Evolutionary conservation across 2,113 vertebrate species (phyloP).

Genomic region (Otolemur garnettii): DNA sequence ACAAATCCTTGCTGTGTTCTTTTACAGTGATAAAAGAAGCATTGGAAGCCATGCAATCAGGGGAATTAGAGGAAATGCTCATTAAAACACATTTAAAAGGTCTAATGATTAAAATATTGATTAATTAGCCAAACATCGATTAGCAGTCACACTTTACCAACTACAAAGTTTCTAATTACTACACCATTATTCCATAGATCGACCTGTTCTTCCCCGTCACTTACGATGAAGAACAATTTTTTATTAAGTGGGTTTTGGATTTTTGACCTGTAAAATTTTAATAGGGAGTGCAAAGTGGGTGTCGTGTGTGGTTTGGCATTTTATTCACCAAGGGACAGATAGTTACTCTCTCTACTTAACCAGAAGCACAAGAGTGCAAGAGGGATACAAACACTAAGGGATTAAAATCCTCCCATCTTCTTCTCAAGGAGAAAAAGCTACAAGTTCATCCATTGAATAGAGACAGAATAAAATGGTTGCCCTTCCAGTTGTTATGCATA

Average conservation of each 20-base stretch:
- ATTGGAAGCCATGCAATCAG: constrained; percentile 90
- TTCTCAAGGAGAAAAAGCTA: background rate
- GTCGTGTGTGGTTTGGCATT: constrained; percentile 95
- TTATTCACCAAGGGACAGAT: constrained; percentile 94
- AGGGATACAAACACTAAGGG: constrained; percentile 85
- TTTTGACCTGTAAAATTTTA: constrained; percentile 99
- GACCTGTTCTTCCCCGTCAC: constrained; percentile 96
- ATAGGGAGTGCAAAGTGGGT: constrained; percentile 94
- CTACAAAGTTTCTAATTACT: constrained; percentile 97
- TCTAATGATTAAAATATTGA: constrained; percentile 99
- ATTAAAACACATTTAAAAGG: constrained; percentile 96
- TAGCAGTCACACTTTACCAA: constrained; percentile 98
- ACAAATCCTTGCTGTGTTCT: constrained; percentile 87
- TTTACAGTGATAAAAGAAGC: constrained; percentile 91
- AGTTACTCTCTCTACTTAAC: constrained; percentile 96
- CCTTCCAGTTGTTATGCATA: background rate
- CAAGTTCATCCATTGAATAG: constrained; percentile 39
- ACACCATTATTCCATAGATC: constrained; percentile 94
- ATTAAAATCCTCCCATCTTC: constrained; percentile 85
- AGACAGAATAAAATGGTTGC: constrained; percentile 44
- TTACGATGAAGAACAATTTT: constrained; percentile 98
- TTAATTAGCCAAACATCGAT: constrained; percentile 99
- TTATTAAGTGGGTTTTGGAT: constrained; percentile 98
- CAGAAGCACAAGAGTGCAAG: constrained; percentile 90
- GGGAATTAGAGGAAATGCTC: constrained; percentile 97